A percentile compares a stretch with the other conserved stretches of the same genome.
These are phyloP conservation scores for Adelosebastes latens DNA, from an alignment of 2,797 vertebrate genomes.

Conservation along the genomic window DNA sequence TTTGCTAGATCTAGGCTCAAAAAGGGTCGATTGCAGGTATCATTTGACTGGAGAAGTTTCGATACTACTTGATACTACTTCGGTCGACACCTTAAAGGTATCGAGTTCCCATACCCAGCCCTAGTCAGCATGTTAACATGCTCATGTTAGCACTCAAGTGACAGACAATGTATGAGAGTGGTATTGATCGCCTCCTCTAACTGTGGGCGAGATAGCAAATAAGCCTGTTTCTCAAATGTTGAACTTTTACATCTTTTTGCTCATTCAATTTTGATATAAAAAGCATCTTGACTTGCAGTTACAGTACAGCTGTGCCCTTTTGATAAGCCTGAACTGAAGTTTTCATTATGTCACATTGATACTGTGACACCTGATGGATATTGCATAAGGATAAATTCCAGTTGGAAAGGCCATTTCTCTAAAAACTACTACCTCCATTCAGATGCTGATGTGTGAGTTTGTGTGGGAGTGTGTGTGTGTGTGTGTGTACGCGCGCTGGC, in stretches of 20 bases:
- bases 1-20: too few relatives aligned
- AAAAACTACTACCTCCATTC: conserved; percentile 33
- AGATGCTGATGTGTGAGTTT: conserved; percentile 13
- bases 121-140: not conserved
- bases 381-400: conserved; percentile 11
- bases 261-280: conserved; percentile 1
- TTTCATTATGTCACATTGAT: conserved; percentile 28
- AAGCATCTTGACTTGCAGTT: conserved; percentile 5
- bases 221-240: not conserved
- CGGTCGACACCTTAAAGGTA: too few relatives aligned
- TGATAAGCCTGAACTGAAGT: conserved; percentile 35
- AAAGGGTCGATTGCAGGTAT: too few relatives aligned
- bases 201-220: not conserved
- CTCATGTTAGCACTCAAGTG: not conserved
- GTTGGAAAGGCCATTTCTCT: conserved; percentile 48
- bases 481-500: conserved; percentile 1
- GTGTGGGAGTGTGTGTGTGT: not conserved
- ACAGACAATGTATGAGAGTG: not conserved
- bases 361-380: conserved; percentile 27
- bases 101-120: not conserved
- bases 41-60: too few relatives aligned
- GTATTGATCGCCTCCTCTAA: conserved; percentile 12
- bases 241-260: not conserved
- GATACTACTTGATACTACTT: too few relatives aligned
- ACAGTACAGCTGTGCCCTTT: conserved; percentile 41